Base-by-base conservation (phyloP, 2,113 vertebrate genomes). In the Hoplias malabaricus region DNA sequence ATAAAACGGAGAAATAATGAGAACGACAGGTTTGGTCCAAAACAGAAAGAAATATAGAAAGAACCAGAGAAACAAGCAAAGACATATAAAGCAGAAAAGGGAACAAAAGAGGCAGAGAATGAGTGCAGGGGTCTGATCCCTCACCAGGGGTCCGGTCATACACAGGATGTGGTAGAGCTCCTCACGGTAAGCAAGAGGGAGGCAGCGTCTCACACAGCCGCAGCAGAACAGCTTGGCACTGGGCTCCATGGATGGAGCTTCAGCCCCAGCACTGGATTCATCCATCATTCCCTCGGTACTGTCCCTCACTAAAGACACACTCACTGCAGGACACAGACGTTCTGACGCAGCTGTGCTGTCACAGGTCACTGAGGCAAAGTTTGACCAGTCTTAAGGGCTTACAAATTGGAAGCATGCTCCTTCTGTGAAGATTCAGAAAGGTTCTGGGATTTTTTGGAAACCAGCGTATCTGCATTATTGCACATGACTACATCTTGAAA, bases 111-210 rank as follows among this genome's bases (percentile, higher is more conserved):
- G n/a, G n/a, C n/a, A n/a, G n/a, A n/a, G n/a, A n/a, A n/a, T n/a
- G n/a, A n/a, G n/a, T n/a, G n/a, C n/a, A n/a, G n/a, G n/a, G n/a
- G n/a, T n/a, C 29, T 53, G 46, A 27, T 29, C 10, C 43, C 87
- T 91, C 86, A 93, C 92, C 90, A 92, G 84, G 81, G 92, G 91
- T 65, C 87, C 87, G 4, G 89, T 89, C 88, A 92, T 90, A 46
- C 81, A 75, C 71, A 93, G 78, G 73, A 92, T 88, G 77, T 91
- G 87, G 86, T 88, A 89, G 14, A 92, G 70, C 69, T 93, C 92
- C 67, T 91, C 87, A 70, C 89, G 82, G 86, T 86, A 69, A 34
- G 79, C 59, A 80, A 63, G 72, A 16, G 91, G 88, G 56, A 93
- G 42, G 72, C 75, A 87, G 36, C 43, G 69, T 6, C 80, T 86